These are phyloP conservation scores for Hypotaenidia okinawae DNA, from an alignment of 2,797 vertebrate species.

Conservation along the genomic window DNA sequence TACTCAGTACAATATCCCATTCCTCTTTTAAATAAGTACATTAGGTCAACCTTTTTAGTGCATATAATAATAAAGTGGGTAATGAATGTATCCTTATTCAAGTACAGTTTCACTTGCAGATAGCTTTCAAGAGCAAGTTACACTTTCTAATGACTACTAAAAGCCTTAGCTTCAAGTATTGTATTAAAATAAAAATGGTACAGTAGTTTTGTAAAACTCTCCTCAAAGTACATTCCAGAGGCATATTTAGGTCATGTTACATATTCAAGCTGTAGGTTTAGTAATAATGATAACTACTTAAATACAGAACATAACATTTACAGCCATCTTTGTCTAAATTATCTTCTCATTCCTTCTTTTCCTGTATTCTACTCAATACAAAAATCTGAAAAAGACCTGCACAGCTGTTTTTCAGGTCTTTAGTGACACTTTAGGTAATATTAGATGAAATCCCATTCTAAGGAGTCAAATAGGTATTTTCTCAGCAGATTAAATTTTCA, in stretches of 20 bases:
- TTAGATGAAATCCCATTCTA: background rate
- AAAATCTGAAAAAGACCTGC: background rate
- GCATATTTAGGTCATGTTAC: background rate
- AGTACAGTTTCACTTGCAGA: background rate
- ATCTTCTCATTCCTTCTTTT: background rate
- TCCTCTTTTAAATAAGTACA: background rate
- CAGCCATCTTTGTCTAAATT: background rate
- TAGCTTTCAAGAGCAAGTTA: background rate
- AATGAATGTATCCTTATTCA: background rate
- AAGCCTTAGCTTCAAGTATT: background rate
- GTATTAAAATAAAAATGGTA: background rate
- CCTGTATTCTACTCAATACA: background rate
- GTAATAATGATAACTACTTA: background rate
- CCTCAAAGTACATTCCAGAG: background rate
- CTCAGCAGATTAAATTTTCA: background rate
- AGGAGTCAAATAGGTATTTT: background rate
- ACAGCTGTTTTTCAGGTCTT: background rate
- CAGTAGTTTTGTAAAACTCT: background rate
- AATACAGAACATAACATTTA: background rate
- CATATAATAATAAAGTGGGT: background rate
- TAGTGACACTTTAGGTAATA: background rate
- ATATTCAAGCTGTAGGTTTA: background rate
- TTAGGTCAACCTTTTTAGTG: background rate
- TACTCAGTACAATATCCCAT: background rate
- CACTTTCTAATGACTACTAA: background rate